phyloP scores from a whole-genome alignment of 2,888 invertebrate species.

The Syrphus vitripennis region DNA sequence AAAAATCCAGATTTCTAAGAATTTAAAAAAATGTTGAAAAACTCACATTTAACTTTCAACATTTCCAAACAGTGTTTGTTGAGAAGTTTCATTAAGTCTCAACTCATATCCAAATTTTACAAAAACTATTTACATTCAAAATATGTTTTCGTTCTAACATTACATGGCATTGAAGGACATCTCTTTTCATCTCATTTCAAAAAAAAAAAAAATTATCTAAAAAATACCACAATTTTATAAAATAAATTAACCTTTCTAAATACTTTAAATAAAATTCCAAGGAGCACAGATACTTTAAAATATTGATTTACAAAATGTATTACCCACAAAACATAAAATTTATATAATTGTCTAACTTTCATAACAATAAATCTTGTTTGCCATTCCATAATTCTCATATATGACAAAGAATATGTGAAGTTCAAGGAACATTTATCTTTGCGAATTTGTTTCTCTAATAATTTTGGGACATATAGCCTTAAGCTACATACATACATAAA shows the following conservation, averaged over 20 bases:
- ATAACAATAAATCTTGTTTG: not conserved
- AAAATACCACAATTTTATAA: too few relatives aligned
- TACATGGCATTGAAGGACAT: too few relatives aligned
- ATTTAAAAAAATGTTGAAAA: too few relatives aligned
- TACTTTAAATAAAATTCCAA: not conserved
- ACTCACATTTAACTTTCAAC: too few relatives aligned
- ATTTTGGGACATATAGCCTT: not conserved
- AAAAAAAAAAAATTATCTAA: too few relatives aligned
- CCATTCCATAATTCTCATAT: not conserved
- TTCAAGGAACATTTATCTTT: not conserved
- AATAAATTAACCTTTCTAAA: not conserved
- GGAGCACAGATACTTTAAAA: not conserved
- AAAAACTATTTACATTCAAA: too few relatives aligned
- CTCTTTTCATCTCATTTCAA: too few relatives aligned
- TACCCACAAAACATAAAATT: not conserved
- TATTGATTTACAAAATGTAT: not conserved
- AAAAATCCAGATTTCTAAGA: too few relatives aligned
- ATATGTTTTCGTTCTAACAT: too few relatives aligned
- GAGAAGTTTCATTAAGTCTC: too few relatives aligned
- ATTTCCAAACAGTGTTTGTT: too few relatives aligned
- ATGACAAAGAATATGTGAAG: not conserved
- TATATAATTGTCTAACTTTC: not conserved
- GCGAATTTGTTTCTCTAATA: constrained; percentile 2
- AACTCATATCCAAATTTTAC: too few relatives aligned
- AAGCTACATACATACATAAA: not conserved